Percentiles rank a stretch among this genome's conserved stretches.
These are phyloP conservation scores for Scatophagus argus DNA, from an alignment of 2,113 vertebrate genomes.

Conservation along the genomic window DNA sequence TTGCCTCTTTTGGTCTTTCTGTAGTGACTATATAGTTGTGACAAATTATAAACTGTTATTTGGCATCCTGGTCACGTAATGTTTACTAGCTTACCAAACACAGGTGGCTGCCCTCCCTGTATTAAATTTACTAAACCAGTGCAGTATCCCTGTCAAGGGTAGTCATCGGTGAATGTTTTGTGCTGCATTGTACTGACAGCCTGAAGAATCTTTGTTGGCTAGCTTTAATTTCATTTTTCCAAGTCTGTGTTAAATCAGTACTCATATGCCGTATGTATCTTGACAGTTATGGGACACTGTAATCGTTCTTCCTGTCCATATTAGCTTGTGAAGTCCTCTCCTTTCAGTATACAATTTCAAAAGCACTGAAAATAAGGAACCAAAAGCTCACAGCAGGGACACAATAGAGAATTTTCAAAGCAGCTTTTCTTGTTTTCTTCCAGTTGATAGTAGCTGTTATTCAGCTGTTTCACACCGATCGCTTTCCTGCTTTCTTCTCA, in stretches of 20 bases:
- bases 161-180: not conserved
- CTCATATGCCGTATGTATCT: not conserved
- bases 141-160: not conserved
- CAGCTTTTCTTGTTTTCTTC: slow-evolving; percentile 10
- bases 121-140: not conserved
- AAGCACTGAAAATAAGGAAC: not conserved
- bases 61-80: not conserved
- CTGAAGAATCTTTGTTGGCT: not conserved
- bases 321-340: not conserved
- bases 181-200: not conserved
- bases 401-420: not conserved
- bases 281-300: not conserved
- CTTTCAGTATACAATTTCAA: not conserved
- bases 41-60: not conserved
- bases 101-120: not conserved
- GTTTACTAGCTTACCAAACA: not conserved
- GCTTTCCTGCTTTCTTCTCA: not conserved
- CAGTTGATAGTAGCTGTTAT: not conserved
- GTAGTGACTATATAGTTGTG: not conserved
- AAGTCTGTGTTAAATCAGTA: not conserved
- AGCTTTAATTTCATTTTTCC: not conserved
- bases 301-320: not conserved
- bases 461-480: not conserved
- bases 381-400: not conserved
- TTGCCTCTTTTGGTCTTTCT: not conserved